phyloP scores from a whole-genome alignment of 1,140 invertebrate species.

The Bacillus rossius region DNA sequence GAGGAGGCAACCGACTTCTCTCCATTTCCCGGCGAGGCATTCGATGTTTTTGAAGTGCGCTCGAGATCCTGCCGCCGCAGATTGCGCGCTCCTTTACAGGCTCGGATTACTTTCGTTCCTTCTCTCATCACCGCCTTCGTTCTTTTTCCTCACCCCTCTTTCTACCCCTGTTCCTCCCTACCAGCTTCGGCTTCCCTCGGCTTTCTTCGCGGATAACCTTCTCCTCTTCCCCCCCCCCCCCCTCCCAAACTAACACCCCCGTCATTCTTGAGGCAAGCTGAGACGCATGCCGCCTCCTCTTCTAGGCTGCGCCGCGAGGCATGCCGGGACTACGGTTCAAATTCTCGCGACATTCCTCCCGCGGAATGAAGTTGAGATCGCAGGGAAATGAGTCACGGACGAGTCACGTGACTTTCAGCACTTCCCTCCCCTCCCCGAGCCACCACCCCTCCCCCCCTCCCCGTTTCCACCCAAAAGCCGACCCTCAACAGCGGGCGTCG shows the following conservation, averaged over 20 bases:
- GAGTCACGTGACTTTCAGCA: neutral
- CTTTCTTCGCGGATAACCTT: too few species aligned
- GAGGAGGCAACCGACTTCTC: too few species aligned
- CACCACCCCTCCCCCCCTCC: neutral
- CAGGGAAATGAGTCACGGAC: neutral
- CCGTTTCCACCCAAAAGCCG: too few species aligned
- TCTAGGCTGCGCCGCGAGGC: neutral
- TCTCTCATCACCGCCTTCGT: conserved; percentile 1
- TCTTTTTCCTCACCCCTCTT: neutral
- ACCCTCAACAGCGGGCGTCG: too few species aligned
- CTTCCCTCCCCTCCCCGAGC: neutral
- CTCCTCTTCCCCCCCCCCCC: too few species aligned
- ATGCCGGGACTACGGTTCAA: conserved; percentile 5
- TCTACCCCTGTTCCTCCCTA: too few species aligned
- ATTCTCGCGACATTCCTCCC: conserved; percentile 11
- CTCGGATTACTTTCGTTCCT: conserved; percentile 7
- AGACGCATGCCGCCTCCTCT: neutral
- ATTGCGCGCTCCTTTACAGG: conserved; percentile 4
- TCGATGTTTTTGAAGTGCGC: conserved; percentile 7
- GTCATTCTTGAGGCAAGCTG: too few species aligned
- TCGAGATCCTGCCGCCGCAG: neutral
- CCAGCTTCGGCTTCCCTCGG: too few species aligned
- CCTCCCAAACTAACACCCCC: too few species aligned
- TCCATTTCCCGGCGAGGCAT: neutral
- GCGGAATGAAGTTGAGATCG: conserved; percentile 6